A percentile compares a stretch with the other conserved stretches of the same genome.
Conservation (phyloP, 1,140 invertebrate genomes). For the Pseudomyrmex concolor region DNA sequence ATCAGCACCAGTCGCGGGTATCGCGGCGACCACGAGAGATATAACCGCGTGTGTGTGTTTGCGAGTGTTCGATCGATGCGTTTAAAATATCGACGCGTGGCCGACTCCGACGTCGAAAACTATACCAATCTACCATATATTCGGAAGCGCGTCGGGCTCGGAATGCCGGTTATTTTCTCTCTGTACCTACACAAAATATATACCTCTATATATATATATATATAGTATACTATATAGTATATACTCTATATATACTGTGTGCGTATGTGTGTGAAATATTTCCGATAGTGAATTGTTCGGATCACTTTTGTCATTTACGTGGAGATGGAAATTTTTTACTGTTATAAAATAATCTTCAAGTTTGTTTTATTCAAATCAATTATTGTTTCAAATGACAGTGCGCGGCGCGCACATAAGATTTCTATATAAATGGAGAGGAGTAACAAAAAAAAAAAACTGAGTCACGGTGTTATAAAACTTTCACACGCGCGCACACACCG, state of each 20-base stretch:
- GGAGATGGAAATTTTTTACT: neutral
- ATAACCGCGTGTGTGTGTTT: conserved; percentile 12
- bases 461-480: neutral
- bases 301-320: neutral
- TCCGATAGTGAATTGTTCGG: neutral
- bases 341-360: conserved; percentile 7
- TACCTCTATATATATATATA: too few species aligned
- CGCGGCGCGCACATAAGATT: neutral
- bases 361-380: neutral
- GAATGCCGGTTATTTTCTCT: neutral
- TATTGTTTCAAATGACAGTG: too few species aligned
- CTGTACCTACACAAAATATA: too few species aligned
- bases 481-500: too few species aligned
- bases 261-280: neutral
- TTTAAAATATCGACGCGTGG: conserved; percentile 51
- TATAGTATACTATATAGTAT: too few species aligned
- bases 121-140: neutral
- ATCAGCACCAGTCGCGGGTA: conserved; percentile 14
- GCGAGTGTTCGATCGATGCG: conserved; percentile 43
- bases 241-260: neutral
- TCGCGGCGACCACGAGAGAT: neutral
- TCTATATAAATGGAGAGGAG: neutral
- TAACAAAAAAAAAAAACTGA: conserved; percentile 17
- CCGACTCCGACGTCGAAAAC: conserved; percentile 8
- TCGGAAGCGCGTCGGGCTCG: neutral